These are phyloP conservation scores for Drosophila suzukii DNA, from an alignment of 1,140 invertebrate genomes.

Conservation along the genomic window DNA sequence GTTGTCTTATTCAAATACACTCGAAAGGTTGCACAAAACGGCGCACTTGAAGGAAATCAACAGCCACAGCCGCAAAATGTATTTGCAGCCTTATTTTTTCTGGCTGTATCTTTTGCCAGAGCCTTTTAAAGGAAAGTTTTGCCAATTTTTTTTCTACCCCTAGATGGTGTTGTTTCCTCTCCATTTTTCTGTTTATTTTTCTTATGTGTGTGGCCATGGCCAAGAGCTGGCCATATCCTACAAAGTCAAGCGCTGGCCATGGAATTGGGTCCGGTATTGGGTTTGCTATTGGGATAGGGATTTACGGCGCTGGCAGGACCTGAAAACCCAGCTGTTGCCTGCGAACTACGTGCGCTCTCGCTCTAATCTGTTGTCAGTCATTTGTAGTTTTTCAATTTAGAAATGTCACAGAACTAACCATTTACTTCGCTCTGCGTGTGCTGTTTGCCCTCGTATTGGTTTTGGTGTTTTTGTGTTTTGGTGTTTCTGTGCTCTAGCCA, in stretches of 20 bases:
- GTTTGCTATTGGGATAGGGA: slow-evolving; percentile 29
- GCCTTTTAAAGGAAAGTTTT: slow-evolving; percentile 57
- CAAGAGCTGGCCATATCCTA: slow-evolving; percentile 19
- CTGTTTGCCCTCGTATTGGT: slow-evolving; percentile 69
- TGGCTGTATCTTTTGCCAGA: slow-evolving; percentile 29
- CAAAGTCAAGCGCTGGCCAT: slow-evolving; percentile 41
- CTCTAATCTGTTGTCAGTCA: slow-evolving; percentile 80
- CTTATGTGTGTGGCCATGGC: slow-evolving; percentile 37
- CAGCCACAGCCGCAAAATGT: slow-evolving; percentile 28
- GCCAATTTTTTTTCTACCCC: slow-evolving; percentile 23
- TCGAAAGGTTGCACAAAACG: slow-evolving; percentile 35
- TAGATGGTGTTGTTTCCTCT: slow-evolving; percentile 12
- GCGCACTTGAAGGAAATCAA: slow-evolving; percentile 40
- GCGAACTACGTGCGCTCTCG: slow-evolving; percentile 58
- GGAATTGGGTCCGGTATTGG: slow-evolving; percentile 23
- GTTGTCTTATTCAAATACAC: slow-evolving; percentile 49
- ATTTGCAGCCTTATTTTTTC: slow-evolving; percentile 17
- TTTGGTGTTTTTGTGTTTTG: slow-evolving; percentile 18
- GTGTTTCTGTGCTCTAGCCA: slow-evolving; percentile 32
- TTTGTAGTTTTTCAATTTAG: slow-evolving; percentile 82
- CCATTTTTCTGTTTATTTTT: slow-evolving; percentile 13
- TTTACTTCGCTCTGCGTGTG: slow-evolving; percentile 61
- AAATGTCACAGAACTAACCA: slow-evolving; percentile 82
- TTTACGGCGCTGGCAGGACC: slow-evolving; percentile 32
- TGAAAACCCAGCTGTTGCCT: slow-evolving; percentile 54